Evolutionary conservation across 23 tunicate genomes (phyloP).

Genomic region (Styela clava): DNA sequence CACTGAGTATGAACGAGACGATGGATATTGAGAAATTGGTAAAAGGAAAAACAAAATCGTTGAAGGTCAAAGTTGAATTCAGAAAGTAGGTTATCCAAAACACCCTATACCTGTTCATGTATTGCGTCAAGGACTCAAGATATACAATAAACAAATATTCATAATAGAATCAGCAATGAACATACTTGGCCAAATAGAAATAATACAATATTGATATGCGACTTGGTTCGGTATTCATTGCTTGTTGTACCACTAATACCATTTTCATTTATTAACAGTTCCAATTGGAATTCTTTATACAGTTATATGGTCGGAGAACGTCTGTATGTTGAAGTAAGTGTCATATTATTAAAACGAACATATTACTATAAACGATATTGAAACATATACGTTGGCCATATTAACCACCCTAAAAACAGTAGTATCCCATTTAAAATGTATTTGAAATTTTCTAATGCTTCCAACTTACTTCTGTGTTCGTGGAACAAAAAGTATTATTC

Average conservation of each 20-base stretch:
- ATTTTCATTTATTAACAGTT: background rate
- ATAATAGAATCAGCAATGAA: no score
- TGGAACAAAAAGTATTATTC: background rate
- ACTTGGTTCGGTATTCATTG: no score
- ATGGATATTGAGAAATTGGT: background rate
- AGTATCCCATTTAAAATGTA: background rate
- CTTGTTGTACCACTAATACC: no score
- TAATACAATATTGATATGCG: no score
- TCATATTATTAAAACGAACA: no score
- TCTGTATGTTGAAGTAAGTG: background rate
- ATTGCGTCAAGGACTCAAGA: no score
- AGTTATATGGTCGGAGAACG: background rate
- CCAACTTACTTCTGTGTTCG: background rate
- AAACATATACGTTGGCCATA: background rate
- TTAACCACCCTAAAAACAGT: background rate
- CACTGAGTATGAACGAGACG: background rate
- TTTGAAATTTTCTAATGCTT: background rate
- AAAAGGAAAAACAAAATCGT: background rate
- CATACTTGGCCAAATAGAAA: no score
- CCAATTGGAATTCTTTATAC: background rate
- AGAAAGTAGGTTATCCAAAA: no score
- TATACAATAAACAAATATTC: no score
- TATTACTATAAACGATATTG: background rate
- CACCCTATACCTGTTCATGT: no score
- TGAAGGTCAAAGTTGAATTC: background rate